A percentile compares a stretch with the other conserved stretches of the same genome.
Conservation (phyloP, 1,140 invertebrate species). For the Metopolophium dirhodum region DNA sequence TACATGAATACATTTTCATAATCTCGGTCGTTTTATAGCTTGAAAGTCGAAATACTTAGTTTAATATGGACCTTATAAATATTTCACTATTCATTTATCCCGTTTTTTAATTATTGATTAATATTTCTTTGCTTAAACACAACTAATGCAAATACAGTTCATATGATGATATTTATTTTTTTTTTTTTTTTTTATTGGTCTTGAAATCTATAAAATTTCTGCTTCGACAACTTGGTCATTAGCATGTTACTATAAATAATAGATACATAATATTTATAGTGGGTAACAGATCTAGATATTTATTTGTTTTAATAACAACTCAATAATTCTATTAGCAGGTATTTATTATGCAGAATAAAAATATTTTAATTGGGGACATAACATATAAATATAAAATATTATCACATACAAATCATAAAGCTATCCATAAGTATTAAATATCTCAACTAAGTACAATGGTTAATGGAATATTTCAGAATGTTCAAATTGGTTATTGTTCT, state of each 20-base stretch:
- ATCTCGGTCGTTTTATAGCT: background rate
- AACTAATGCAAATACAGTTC: too few species aligned
- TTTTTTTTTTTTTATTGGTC: too few species aligned
- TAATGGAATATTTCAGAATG: background rate
- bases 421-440: background rate
- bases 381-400: background rate
- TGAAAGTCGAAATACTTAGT: background rate
- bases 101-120: background rate
- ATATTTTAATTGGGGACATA: background rate
- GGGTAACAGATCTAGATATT: too few species aligned
- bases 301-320: background rate
- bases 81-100: background rate
- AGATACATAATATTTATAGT: too few species aligned
- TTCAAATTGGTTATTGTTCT: background rate
- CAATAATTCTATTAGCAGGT: background rate
- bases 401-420: background rate
- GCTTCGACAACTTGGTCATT: too few species aligned
- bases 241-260: too few species aligned
- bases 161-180: too few species aligned
- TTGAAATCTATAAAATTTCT: too few species aligned
- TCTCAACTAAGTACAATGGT: background rate
- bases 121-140: background rate
- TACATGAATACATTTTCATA: too few species aligned
- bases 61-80: background rate
- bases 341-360: background rate